Evolutionary conservation across 2,888 invertebrate genomes (phyloP), one percentile per base, ranked within the genome.

Genomic region (Sinhomidia bicolor): DNA sequence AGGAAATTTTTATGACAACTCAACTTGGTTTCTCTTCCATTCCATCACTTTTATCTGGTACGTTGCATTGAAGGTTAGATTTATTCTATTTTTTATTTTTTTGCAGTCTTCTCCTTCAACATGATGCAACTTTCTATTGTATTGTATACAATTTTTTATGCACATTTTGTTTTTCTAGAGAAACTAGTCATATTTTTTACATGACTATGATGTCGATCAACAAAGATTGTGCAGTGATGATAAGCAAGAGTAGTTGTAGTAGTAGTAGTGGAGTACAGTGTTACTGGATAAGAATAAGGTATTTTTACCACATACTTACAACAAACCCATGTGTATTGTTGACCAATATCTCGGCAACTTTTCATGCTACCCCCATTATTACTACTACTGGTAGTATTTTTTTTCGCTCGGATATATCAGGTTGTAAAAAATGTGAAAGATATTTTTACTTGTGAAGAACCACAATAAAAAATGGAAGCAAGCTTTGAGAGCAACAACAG

Each of bases 401-500:
- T n/a, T n/a, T n/a, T n/a, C n/a, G n/a, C n/a, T 17, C 5, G 7
- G 57, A 23, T 29, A n/a, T 76, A 26, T 44, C 47, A 26, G 74
- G 44, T 5, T 47, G 74, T 47, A 74, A 74, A 74, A 74, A 47
- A 74, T n/a, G 10, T 60, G 47, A 12, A 10, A 51, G 23, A 41
- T 65, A n/a, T 65, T 65, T 32, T 71, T 71, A 20, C 41, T 36
- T 71, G 36, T 20, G 20, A 17, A 29, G 20, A 17, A 29, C 57
- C 14, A 23, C 62, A 65, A 62, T 44, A 60, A 80, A 23, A 82
- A 68, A 80, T 20, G 51, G 17, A 57, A 57, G n/a, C n/a, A 74
- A 44, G 26, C 44, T 41, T 76, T 47, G 76, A 36, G 36, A 3
- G 3, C 36, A 36, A 76, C 76, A 76, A 54, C 32, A 32, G 29